Percentiles rank a stretch among this genome's conserved stretches.
Evolutionary conservation across 2,888 invertebrate species (phyloP).

Genomic region (Matsumyia berberina): DNA sequence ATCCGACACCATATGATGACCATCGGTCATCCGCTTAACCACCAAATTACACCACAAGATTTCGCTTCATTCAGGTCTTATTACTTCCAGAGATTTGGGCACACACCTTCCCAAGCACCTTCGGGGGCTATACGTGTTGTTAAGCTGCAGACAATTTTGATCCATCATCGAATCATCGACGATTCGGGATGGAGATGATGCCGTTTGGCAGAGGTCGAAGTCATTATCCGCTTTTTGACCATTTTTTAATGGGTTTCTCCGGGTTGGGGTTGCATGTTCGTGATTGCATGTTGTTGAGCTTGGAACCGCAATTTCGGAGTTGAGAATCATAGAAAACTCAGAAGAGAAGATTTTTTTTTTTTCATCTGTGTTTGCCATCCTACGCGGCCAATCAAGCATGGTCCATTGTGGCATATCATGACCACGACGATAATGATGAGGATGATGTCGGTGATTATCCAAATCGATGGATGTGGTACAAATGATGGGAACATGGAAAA

Average conservation of each 20-base stretch:
- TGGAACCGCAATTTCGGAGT: constrained; percentile 57
- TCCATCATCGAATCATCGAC: constrained; percentile 59
- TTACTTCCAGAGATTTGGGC: constrained; percentile 7
- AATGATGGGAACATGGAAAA: constrained; percentile 32
- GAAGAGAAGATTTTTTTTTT: background rate
- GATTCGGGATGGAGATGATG: constrained; percentile 34
- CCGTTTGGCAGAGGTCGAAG: constrained; percentile 60
- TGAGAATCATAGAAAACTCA: constrained; percentile 64
- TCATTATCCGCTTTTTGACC: constrained; percentile 65
- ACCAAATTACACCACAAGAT: constrained; percentile 50
- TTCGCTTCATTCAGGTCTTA: constrained; percentile 23
- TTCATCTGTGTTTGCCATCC: constrained; percentile 33
- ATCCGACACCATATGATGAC: constrained; percentile 31
- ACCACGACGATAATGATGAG: constrained; percentile 64
- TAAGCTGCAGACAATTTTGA: constrained; percentile 50
- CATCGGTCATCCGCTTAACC: constrained; percentile 50
- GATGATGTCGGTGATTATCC: constrained; percentile 73
- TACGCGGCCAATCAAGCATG: constrained; percentile 46
- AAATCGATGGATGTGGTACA: constrained; percentile 57
- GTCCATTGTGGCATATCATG: constrained; percentile 60
- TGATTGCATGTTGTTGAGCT: constrained; percentile 62
- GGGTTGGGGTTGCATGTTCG: constrained; percentile 54
- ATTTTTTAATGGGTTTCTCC: constrained; percentile 54
- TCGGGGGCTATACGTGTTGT: constrained; percentile 39
- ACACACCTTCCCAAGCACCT: constrained; percentile 48